A percentile compares a stretch with the other conserved stretches of the same genome.
Evolutionary conservation across 2,113 vertebrate genomes (phyloP).

Genomic region (Nibea albiflora): DNA sequence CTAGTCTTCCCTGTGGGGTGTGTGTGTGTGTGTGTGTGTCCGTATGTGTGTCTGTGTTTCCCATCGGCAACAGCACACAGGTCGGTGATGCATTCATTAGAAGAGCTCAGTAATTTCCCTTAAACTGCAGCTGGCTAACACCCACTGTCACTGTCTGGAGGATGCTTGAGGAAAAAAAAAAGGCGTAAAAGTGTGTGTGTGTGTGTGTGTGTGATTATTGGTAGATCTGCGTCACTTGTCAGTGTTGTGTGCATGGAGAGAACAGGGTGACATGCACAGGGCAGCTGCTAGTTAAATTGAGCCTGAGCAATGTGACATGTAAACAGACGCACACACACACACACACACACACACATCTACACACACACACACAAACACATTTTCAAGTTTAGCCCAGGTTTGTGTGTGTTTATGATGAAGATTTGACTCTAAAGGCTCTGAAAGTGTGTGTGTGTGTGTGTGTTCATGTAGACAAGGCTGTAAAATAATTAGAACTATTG

Average conservation of each 20-base stretch:
- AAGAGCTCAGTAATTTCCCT: slow-evolving; percentile 75
- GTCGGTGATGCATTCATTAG: slow-evolving; percentile 65
- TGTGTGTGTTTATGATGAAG: not conserved
- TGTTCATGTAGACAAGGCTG: slow-evolving; percentile 15
- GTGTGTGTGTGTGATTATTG: not conserved
- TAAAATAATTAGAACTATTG: slow-evolving; percentile 31
- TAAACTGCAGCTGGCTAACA: slow-evolving; percentile 66
- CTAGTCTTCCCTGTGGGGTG: slow-evolving; percentile 68
- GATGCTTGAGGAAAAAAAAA: slow-evolving; percentile 35
- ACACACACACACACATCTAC: slow-evolving; percentile 2
- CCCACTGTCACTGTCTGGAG: slow-evolving; percentile 61
- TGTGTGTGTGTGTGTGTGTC: slow-evolving; percentile 5
- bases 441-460: slow-evolving; percentile 5
- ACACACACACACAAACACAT: slow-evolving; percentile 11
- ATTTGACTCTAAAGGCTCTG: not conserved
- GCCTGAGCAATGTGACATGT: slow-evolving; percentile 39
- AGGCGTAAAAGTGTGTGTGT: not conserved
- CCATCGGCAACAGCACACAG: slow-evolving; percentile 58
- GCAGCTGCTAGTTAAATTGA: slow-evolving; percentile 65
- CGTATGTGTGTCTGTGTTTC: slow-evolving; percentile 35
- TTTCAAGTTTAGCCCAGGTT: not conserved
- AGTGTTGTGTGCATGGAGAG: slow-evolving; percentile 10
- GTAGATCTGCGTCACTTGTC: slow-evolving; percentile 34
- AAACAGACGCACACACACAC: slow-evolving; percentile 28
- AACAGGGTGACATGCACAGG: slow-evolving; percentile 38